phyloP scores from a whole-genome alignment of 2,888 invertebrate species.

The Cepaea hortensis region DNA sequence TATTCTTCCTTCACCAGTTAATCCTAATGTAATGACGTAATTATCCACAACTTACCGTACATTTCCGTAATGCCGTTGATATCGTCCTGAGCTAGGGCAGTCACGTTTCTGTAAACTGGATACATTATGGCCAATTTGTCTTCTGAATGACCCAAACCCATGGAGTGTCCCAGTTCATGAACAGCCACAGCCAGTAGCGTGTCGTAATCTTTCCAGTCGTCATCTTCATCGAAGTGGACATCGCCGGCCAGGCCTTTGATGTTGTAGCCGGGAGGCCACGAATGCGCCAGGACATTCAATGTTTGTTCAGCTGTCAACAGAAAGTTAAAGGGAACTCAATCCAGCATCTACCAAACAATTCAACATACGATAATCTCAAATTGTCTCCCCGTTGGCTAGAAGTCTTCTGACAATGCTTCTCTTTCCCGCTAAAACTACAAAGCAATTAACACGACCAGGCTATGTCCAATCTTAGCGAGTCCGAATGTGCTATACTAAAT shows the following conservation, averaged over 20 bases:
- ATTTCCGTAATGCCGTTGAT: slow-evolving; percentile 68
- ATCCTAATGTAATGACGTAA: too few species aligned
- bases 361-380: too few species aligned
- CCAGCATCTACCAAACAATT: too few species aligned
- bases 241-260: slow-evolving; percentile 61
- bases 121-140: slow-evolving; percentile 70
- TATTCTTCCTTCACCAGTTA: too few species aligned
- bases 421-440: too few species aligned
- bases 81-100: slow-evolving; percentile 67
- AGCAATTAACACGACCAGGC: too few species aligned
- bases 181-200: slow-evolving; percentile 69
- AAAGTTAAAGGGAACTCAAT: neutral
- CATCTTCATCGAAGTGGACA: slow-evolving; percentile 74
- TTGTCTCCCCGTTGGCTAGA: too few species aligned
- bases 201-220: slow-evolving; percentile 68
- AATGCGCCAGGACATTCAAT: slow-evolving; percentile 58
- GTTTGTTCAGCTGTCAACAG: neutral
- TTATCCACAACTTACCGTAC: slow-evolving; percentile 63
- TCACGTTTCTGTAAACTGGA: slow-evolving; percentile 67
- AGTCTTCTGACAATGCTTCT: too few species aligned
- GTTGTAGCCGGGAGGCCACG: slow-evolving; percentile 67
- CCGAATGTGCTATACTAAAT: too few species aligned
- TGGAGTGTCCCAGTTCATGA: slow-evolving; percentile 75
- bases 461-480: too few species aligned
- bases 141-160: slow-evolving; percentile 73